phyloP scores from a whole-genome alignment of 2,797 vertebrate genomes.

The Champsocephalus gunnari region DNA sequence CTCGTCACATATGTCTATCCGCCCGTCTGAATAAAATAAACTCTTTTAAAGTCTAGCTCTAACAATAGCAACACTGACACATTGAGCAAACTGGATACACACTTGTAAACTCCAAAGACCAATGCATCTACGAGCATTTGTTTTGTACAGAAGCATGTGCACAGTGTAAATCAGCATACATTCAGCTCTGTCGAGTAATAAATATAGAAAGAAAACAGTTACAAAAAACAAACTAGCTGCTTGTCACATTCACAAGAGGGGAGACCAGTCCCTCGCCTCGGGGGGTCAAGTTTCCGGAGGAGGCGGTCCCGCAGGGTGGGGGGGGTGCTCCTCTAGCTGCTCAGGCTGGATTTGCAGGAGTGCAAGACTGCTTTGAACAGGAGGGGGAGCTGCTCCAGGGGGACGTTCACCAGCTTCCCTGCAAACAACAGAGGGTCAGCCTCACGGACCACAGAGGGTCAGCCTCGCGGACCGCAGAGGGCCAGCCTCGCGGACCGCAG shows the following conservation, averaged over 20 bases:
- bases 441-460: no score
- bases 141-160: slow-evolving; percentile 95
- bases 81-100: slow-evolving; percentile 94
- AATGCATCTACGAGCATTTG: slow-evolving; percentile 93
- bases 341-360: slow-evolving; percentile 95
- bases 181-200: slow-evolving; percentile 99
- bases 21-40: slow-evolving; percentile 85
- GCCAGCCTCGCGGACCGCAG: neutral
- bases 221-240: slow-evolving; percentile 90
- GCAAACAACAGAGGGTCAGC: slow-evolving; percentile 37
- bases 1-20: slow-evolving; percentile 82
- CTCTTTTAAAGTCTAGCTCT: slow-evolving; percentile 91
- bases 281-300: slow-evolving; percentile 77
- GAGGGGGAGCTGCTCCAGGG: slow-evolving; percentile 97
- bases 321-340: slow-evolving; percentile 82
- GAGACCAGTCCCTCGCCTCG: slow-evolving; percentile 69
- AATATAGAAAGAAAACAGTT: slow-evolving; percentile 95
- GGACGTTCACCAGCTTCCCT: slow-evolving; percentile 98
- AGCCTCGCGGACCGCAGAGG: no score
- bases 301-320: slow-evolving; percentile 76
- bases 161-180: slow-evolving; percentile 99
- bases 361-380: slow-evolving; percentile 99
- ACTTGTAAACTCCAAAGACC: slow-evolving; percentile 94
- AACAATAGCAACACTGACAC: slow-evolving; percentile 94
- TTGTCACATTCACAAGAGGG: slow-evolving; percentile 89